Percentiles rank a stretch among this genome's conserved stretches.
These are phyloP conservation scores for Campylomormyrus numenius DNA, from an alignment of 2,113 vertebrate species.

Conservation along the genomic window DNA sequence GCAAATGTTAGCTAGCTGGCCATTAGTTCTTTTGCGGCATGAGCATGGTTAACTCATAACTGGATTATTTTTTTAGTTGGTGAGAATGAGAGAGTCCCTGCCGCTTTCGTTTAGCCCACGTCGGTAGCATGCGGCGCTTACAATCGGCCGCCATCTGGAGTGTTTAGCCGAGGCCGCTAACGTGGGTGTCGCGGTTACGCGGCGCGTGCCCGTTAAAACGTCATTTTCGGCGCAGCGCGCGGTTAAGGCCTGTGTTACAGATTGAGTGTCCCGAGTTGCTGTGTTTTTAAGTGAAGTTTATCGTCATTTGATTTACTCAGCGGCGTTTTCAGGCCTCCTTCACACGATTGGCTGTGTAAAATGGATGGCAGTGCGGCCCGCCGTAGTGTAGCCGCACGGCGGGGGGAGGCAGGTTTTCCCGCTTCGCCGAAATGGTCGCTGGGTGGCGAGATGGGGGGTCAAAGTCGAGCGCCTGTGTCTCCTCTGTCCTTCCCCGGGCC, in stretches of 20 bases:
- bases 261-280: neutral
- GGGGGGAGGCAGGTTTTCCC: neutral
- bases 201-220: neutral
- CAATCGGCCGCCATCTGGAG: neutral
- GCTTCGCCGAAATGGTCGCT: slow-evolving; percentile 10
- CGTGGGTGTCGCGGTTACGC: neutral
- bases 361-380: neutral
- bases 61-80: neutral
- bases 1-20: neutral
- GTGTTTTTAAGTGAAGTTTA: neutral
- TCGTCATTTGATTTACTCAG: neutral
- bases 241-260: neutral
- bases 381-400: neutral
- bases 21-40: neutral
- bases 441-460: neutral
- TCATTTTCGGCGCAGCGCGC: neutral
- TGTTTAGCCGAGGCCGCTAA: neutral
- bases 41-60: neutral
- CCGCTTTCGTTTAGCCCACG: neutral
- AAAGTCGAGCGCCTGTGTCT: neutral
- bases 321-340: neutral
- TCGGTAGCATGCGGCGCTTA: neutral
- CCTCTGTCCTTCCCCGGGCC: neutral
- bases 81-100: neutral
- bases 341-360: neutral